Percentiles rank a stretch among this genome's conserved stretches.
Evolutionary conservation across 2,797 vertebrate species (phyloP).

Genomic region (Euphonia xanthogaster): DNA sequence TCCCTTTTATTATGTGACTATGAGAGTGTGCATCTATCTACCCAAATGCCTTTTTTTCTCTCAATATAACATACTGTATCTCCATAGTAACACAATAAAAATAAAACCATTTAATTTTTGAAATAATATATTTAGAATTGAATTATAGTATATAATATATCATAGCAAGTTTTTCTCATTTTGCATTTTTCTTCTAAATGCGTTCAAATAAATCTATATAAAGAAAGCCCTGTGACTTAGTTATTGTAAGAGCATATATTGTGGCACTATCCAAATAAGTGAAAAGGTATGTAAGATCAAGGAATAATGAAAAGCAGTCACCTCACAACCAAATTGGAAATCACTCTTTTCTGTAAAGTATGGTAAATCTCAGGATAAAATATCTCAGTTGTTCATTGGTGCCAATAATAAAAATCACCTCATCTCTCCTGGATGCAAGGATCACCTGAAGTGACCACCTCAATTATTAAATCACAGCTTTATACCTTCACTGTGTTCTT

Average conservation of each 20-base stretch:
- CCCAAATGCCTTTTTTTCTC: neutral
- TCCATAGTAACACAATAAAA: slow-evolving; percentile 4
- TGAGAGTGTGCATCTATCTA: neutral
- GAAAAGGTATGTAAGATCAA: neutral
- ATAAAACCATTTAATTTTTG: neutral
- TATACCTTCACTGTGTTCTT: neutral
- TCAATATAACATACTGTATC: neutral
- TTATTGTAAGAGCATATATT: neutral
- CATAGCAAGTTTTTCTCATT: neutral
- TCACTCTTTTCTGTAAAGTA: neutral
- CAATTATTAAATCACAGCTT: neutral
- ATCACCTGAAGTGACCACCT: neutral
- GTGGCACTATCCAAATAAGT: neutral
- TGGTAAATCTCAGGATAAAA: neutral
- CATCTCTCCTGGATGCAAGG: neutral
- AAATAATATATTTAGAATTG: neutral
- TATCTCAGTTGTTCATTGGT: neutral
- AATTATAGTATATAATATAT: neutral
- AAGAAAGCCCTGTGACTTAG: neutral
- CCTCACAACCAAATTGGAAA: neutral
- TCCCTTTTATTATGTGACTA: neutral
- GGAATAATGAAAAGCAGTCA: neutral
- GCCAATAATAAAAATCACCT: neutral
- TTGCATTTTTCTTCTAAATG: neutral
- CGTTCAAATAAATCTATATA: neutral